A percentile compares a stretch with the other conserved stretches of the same genome.
Evolutionary conservation across 2,888 invertebrate genomes (phyloP).

Genomic region (Ptilodon capucinus): DNA sequence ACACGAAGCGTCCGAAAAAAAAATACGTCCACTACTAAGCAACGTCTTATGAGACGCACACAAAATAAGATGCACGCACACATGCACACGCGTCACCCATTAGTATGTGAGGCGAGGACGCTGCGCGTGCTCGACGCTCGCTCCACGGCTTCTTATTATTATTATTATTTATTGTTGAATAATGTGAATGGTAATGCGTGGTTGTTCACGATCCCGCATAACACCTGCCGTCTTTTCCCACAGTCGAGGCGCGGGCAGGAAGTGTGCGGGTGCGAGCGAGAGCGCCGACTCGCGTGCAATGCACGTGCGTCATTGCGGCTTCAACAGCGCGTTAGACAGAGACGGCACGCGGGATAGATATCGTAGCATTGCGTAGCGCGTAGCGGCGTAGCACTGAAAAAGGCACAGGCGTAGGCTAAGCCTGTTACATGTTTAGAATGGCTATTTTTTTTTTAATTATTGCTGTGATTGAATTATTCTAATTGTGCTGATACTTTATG

Average conservation of each 20-base stretch:
- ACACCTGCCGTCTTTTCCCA: constrained; percentile 85
- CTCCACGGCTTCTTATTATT: constrained; percentile 81
- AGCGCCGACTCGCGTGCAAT: constrained; percentile 59
- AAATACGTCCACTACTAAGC: constrained; percentile 52
- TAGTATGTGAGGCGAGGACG: constrained; percentile 70
- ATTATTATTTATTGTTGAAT: constrained; percentile 83
- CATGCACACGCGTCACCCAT: constrained; percentile 53
- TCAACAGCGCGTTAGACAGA: constrained; percentile 41
- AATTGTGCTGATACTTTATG: no score
- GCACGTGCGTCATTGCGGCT: constrained; percentile 60
- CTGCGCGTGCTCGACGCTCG: constrained; percentile 81
- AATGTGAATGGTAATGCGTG: constrained; percentile 83
- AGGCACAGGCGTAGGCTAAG: constrained; percentile 5
- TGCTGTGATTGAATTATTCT: no score
- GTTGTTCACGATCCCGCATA: constrained; percentile 83
- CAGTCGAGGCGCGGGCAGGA: constrained; percentile 79
- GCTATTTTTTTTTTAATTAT: no score
- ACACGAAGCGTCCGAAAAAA: constrained; percentile 66
- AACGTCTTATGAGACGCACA: constrained; percentile 39
- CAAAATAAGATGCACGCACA: constrained; percentile 49
- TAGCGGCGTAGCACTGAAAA: constrained; percentile 32
- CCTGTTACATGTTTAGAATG: no score
- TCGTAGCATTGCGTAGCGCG: constrained; percentile 38
- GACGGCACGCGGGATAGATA: constrained; percentile 51
- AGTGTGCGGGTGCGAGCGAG: constrained; percentile 69